Evolutionary conservation across 1,140 invertebrate species (phyloP), one percentile per base, ranked within the genome.

Genomic region (Lepidurus arcticus): DNA sequence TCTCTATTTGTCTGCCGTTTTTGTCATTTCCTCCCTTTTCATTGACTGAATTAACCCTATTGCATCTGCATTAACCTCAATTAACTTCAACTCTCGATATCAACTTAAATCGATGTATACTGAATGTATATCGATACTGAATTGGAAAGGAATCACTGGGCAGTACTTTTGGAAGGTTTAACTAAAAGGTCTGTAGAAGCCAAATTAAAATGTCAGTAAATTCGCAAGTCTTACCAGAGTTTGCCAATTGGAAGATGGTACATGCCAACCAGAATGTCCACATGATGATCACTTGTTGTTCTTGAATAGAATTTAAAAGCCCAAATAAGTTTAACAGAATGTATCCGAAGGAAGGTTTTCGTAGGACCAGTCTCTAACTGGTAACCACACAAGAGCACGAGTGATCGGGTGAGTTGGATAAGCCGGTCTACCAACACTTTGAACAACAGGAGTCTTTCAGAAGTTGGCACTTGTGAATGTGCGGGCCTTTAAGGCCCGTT

Each of bases 401-500:
- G 53, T 65, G 53, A 65, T 16, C 16, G 53, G 53, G 53, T n/a
- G 53, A n/a, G 53, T 65, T 16, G 53, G 21, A 65, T 65, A 65
- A 65, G 53, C 53, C 53, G 53, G 53, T 65, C 53, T 65, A n/a
- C 16, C 53, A 13, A 65, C 53, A 21, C 16, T 21, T 65, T 65
- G 53, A 65, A 13, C 53, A 65, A 65, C 53, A 65, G 21, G 53
- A 65, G 53, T 65, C 53, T 65, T 65, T 65, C 16, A 65, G 53
- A 65, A 65, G 53, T 65, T 65, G 53, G 53, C 53, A 65, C 53
- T 21, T 65, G 53, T 65, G 53, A 65, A 13, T 65, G 53, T 65
- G 53, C 53, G 53, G 53, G 53, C 53, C 53, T 65, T 65, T 65
- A 65, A 65, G 53, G 53, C 53, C 21, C 53, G 53, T 65, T 65